Base-by-base conservation (phyloP, 2,797 vertebrate genomes). In the Cynopterus sphinx region DNA sequence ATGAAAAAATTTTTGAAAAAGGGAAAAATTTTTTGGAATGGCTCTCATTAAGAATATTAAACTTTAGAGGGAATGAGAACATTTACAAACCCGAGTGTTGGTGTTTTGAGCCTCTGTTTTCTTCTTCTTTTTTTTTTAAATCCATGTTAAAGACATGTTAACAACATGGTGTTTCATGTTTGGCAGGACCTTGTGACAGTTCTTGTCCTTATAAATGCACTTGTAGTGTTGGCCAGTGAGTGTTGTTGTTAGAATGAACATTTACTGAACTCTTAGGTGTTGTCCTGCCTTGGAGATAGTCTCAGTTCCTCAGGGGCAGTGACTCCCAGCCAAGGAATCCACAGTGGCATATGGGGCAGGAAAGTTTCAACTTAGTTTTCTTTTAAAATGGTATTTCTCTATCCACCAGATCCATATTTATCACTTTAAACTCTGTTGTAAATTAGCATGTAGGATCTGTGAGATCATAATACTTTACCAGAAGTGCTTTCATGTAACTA, bases 401-500 rank as follows among this genome's bases (percentile, higher is more conserved):
- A 75, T 96, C 93, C 86, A 92, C 97, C 98, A 97, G 98, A 96
- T 96, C 96, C 96, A 97, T 97, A 97, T 97, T 96, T 95, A 97
- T 97, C 98, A 96, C 94, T 98, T 97, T 81, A 97, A 98, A 96
- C 94, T 97, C 92, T 93, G 96, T 97, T 97, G 98, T 98, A 98
- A 98, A 98, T 98, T 97, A 98, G 97, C 99, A 93, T 98, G 97
- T 98, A 98, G 98, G 98, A 98, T 98, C 98, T 96, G 97, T 99
- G 99, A 99, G 98, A 98, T 99, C 99, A 99, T 98, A 95, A 95
- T 97, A 97, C 92, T 92, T 95, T 96, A 98, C 98, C 97, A 98
- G 98, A 99, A 98, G 98, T 98, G 98, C 98, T 98, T 98, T 99
- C 99, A 99, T 99, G 98, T 98, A 98, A 98, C 98, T 99, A 99